Conservation (phyloP, 2,888 invertebrate genomes). For the Brassicogethes aeneus region DNA sequence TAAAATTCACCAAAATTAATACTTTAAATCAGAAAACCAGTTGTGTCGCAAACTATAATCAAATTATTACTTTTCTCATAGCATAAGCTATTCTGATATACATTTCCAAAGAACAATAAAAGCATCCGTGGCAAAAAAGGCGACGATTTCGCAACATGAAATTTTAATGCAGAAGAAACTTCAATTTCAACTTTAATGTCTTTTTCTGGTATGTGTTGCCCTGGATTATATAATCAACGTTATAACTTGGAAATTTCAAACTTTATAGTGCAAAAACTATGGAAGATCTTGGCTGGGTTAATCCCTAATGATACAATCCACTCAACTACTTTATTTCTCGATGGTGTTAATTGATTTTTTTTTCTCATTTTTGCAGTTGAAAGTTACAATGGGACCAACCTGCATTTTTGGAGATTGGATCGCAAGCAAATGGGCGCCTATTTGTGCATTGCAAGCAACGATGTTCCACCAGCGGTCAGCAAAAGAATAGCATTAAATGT, state of each 20-base stretch:
- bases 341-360: too few species aligned
- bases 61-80: too few species aligned
- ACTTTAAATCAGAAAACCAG: too few species aligned
- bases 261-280: too few species aligned
- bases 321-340: too few species aligned
- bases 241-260: too few species aligned
- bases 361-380: constrained; percentile 49
- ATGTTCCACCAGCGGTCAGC: constrained; percentile 85
- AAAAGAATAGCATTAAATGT: constrained; percentile 80
- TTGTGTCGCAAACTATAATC: too few species aligned
- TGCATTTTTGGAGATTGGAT: constrained; percentile 71
- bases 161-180: background rate
- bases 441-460: constrained; percentile 86
- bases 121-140: background rate
- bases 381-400: constrained; percentile 64
- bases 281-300: too few species aligned
- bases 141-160: background rate
- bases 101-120: too few species aligned
- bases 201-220: background rate
- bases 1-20: too few species aligned
- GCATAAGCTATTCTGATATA: too few species aligned
- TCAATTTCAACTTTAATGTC: background rate
- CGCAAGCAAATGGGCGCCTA: constrained; percentile 87
- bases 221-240: background rate
- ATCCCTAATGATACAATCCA: too few species aligned